Evolutionary conservation across 2,113 vertebrate genomes (phyloP).

Genomic region (Phaethornis superciliosus): DNA sequence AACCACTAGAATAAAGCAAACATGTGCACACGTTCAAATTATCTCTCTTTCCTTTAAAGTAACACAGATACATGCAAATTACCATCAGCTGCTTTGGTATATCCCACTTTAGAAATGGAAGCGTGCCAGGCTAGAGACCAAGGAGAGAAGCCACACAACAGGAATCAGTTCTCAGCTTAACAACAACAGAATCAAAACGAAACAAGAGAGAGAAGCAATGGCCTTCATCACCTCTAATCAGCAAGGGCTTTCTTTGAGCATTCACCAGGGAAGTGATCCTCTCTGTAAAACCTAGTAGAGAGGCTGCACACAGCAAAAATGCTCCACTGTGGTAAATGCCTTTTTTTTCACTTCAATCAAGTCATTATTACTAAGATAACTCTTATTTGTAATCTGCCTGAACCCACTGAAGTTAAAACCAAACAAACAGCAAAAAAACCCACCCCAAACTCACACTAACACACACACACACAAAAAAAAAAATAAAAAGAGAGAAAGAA

Average conservation of each 20-base stretch:
- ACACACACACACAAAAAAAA: too few species aligned
- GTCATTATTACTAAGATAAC: not conserved
- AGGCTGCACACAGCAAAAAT: not conserved
- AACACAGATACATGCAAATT: conserved; percentile 40
- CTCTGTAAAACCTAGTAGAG: not conserved
- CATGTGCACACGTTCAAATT: not conserved
- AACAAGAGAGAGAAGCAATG: not conserved
- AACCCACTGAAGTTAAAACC: not conserved
- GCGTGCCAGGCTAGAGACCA: not conserved
- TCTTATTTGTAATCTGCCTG: not conserved
- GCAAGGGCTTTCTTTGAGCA: not conserved
- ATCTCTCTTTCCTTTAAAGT: conserved; percentile 26
- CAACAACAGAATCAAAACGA: conserved; percentile 35
- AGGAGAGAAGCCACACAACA: not conserved
- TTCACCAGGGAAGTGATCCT: not conserved
- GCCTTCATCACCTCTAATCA: conserved; percentile 16
- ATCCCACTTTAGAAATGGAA: conserved; percentile 14
- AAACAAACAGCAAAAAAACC: too few species aligned
- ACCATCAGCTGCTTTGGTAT: not conserved
- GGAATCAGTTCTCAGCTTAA: not conserved
- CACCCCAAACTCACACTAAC: too few species aligned
- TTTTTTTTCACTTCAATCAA: not conserved
- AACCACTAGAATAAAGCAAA: conserved; percentile 46
- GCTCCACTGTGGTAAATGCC: not conserved
- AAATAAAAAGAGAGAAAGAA: too few species aligned